phyloP scores from a whole-genome alignment of 2,797 vertebrate genomes.

The Carcharodon carcharias region DNA sequence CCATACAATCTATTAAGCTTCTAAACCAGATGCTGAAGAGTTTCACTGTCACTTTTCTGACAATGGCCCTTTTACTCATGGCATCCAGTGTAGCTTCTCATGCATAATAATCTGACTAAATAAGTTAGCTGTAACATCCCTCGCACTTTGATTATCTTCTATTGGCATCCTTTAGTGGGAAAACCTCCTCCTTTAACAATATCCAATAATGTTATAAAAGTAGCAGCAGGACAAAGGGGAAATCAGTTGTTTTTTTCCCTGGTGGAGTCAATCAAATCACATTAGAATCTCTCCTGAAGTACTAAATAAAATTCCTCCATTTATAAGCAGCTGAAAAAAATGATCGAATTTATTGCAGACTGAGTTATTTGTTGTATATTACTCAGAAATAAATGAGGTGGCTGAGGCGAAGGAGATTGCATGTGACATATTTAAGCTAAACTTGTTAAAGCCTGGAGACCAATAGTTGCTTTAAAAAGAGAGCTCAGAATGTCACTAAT shows the following conservation, averaged over 20 bases:
- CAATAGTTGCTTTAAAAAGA: constrained; percentile 14
- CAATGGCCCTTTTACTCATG: background rate
- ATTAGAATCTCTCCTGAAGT: constrained; percentile 5
- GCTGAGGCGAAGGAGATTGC: background rate
- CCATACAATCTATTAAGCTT: background rate
- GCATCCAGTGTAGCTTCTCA: background rate
- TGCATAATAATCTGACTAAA: background rate
- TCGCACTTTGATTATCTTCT: background rate
- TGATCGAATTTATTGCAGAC: background rate
- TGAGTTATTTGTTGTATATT: background rate
- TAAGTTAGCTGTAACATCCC: background rate
- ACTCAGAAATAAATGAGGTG: background rate
- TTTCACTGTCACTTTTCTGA: background rate
- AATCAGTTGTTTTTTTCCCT: background rate
- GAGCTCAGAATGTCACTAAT: background rate
- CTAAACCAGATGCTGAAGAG: background rate
- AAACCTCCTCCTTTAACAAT: background rate
- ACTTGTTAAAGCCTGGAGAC: background rate
- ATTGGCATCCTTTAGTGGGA: background rate
- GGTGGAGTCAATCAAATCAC: background rate
- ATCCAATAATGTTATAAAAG: background rate
- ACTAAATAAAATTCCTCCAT: background rate
- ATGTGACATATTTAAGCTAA: background rate
- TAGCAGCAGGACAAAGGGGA: background rate
- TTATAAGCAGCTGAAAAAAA: background rate